A percentile compares a stretch with the other conserved stretches of the same genome.
phyloP scores from a whole-genome alignment of 1,140 invertebrate genomes.

The Holotrichia oblita region DNA sequence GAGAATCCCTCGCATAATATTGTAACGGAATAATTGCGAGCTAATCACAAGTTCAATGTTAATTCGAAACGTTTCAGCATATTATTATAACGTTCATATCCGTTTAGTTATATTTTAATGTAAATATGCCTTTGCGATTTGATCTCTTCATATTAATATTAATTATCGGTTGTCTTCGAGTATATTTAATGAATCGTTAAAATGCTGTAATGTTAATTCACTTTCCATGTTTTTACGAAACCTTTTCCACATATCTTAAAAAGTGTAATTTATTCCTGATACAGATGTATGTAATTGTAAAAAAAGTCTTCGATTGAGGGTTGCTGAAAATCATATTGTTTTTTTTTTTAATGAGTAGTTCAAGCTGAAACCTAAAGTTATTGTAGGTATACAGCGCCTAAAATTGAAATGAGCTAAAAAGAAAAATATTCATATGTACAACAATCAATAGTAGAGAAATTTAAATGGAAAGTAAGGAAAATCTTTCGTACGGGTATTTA shows the following conservation, averaged over 20 bases:
- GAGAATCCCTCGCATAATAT: neutral
- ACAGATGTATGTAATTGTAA: no score
- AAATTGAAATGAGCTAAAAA: no score
- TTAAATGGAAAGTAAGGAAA: no score
- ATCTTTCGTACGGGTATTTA: no score
- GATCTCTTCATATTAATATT: slow-evolving; percentile 23
- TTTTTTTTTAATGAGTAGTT: no score
- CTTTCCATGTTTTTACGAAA: neutral
- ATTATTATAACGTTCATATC: neutral
- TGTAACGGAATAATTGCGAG: slow-evolving; percentile 26
- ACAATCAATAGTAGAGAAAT: no score
- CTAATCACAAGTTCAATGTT: slow-evolving; percentile 21
- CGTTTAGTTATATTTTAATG: neutral
- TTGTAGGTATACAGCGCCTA: no score
- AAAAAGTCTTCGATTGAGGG: no score
- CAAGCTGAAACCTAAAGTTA: no score
- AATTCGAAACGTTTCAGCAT: slow-evolving; percentile 4
- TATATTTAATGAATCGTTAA: neutral
- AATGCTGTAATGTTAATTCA: slow-evolving; percentile 3
- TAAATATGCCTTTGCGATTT: neutral
- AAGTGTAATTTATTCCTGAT: neutral
- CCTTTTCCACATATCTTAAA: neutral
- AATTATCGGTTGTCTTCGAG: neutral
- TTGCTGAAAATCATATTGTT: no score
- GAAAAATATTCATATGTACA: no score